Evolutionary conservation across 2,888 invertebrate species (phyloP), one percentile per base, ranked within the genome.

Genomic region (Oeneis ivallda): DNA sequence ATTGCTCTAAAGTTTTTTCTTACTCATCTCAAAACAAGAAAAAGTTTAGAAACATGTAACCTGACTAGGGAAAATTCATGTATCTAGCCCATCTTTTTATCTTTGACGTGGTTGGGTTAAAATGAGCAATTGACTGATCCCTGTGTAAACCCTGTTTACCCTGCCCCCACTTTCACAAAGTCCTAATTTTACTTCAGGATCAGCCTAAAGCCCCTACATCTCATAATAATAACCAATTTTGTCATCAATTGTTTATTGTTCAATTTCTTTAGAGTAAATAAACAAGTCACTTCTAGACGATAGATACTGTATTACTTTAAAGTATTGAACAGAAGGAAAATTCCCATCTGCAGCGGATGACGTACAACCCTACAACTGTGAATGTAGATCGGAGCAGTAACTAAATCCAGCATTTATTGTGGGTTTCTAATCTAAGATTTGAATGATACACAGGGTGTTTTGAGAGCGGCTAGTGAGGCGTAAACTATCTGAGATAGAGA

Each of bases 291-390:
- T 43, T 57, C 57, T 32, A 57, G 57, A n/a, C 37, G 9, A 37
- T 37, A 7, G n/a, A 43, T 41, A 2, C 2, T n/a, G n/a, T 43
- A 13, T 9, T 15, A 8, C 0, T 45, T 15, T n/a, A 13, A 26
- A n/a, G 41, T 57, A 26, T 43, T 26, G 26, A 57, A 37, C 41
- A 57, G n/a, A 54, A 45, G n/a, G 43, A 57, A 43, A 43, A 43
- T 57, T 37, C 26, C 26, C 43, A 57, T 43, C 43, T 43, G 43
- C n/a, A 57, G n/a, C 41, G 19, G 6, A 19, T 57, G 57, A 57
- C 57, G 57, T 57, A 26, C 43, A 8, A 11, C 39, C 1, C 13
- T 26, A 26, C 50, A 13, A 4, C 52, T 53, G 13, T 10, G 32
- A 43, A 57, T 43, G 41, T 57, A 57, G n/a, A 56, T 15, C 26